Base-by-base conservation (phyloP, 2,113 vertebrate species). In the Rhinoderma darwinii region DNA sequence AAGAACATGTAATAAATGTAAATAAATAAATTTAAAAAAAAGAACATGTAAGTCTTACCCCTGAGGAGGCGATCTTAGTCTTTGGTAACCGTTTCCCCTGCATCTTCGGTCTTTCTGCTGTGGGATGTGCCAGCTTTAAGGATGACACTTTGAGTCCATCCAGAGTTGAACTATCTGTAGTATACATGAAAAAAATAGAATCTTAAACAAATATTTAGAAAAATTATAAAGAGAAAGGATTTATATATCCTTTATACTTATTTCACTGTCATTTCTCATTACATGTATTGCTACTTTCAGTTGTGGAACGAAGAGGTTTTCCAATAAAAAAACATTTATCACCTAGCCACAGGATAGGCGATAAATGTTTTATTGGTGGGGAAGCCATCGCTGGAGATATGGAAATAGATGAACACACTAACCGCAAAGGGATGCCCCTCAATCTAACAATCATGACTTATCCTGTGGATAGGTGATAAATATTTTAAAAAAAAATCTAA, bases 61-160 rank as follows among this genome's bases (percentile, higher is more conserved):
- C 84, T 51, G 84, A 37, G 8, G 59, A 68, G 17, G 47, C 35
- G 6, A 7, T 8, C 41, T 56, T 43, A 22, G 35, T 70, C 54
- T 74, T 75, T 68, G 88, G 88, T 56, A 47, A 75, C 18, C 88
- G 75, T 44, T 74, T 86, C 10, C 88, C 81, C 41, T 87, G 75
- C 50, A 79, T 47, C 30, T 87, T 89, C 25, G 88, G 84, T 3
- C 88, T 79, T 22, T 87, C 81, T 35, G 43, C 50, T 18, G 88
- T 89, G 6, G 82, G 85, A 86, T 89, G 88, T 6, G 27, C 83
- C 63, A 89, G 43, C 43, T 83, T 87, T 39, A 75, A 63, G 10
- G 82, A 73, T 7, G 88, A 66, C n/a, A 66, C 25, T 72, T 30
- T 43, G 7, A 89, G 75, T 8, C 37, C 72, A 75, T 87, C 88